Base-by-base conservation (phyloP, 2,113 vertebrate species). In the Corythaixoides concolor region DNA sequence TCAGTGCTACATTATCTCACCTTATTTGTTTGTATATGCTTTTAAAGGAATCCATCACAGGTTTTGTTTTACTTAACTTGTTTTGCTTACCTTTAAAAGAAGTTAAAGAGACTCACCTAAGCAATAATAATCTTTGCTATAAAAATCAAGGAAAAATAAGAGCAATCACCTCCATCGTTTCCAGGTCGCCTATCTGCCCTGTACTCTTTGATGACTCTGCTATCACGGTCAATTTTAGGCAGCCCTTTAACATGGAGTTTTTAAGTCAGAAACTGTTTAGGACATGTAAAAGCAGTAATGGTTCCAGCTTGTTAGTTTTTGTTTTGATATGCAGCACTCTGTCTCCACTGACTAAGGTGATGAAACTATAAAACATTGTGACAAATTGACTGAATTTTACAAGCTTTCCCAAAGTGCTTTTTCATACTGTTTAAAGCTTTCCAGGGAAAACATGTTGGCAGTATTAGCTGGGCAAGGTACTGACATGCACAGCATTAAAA, bases 351-450 rank as follows among this genome's bases (percentile, higher is more conserved):
- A 93, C 88, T 85, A 76, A 95, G 70, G 92, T 95, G 94, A 93
- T 95, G 95, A 96, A 96, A 89, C 69, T 15, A 58, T 72, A 94
- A 95, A 97, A 90, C 84, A 83, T 68, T 30, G 45, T 95, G 90
- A 92, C 85, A 95, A 95, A 93, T 73, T 93, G 95, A 95, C 92
- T 91, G 90, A 82, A 93, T 95, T 94, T 95, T 97, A 97, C 92
- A 95, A 93, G 90, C 80, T 68, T 96, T 89, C 95, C 68, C 83
- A 87, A 94, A 96, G 89, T 95, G 81, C 50, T 89, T 93, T 90
- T 95, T 95, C 84, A 66, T 82, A 96, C 88, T 87, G 84, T 94
- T 96, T 89, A 96, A 89, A 91, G 94, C 77, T 96, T 96, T 91
- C 92, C 66, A 95, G 89, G 77, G 91, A 95, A 95, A 95, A 96